Conservation (phyloP, 2,888 invertebrate genomes). For the Scelioninae gen. 2 region DNA sequence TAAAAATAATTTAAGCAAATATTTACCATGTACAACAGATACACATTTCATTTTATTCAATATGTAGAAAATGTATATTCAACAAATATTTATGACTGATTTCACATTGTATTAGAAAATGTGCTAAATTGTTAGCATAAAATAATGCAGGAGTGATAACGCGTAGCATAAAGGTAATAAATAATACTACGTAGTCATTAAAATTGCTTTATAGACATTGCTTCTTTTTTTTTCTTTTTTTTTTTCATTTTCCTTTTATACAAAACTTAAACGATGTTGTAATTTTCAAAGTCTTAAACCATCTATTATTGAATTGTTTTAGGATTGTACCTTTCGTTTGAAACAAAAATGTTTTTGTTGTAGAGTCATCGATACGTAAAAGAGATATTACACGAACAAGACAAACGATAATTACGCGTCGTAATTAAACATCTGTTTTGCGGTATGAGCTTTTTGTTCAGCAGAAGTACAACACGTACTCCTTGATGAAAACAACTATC, state of each 20-base stretch:
- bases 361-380: constrained; percentile 48
- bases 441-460: constrained; percentile 64
- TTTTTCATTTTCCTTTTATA: no score
- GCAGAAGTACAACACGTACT: constrained; percentile 34
- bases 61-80: no score
- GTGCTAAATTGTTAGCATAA: no score
- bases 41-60: no score
- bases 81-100: no score
- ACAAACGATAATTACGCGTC: constrained; percentile 68
- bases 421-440: constrained; percentile 66
- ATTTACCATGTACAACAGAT: no score
- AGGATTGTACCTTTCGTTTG: constrained; percentile 44
- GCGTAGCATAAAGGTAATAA: constrained; percentile 17
- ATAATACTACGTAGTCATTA: constrained; percentile 40
- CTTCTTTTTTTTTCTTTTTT: constrained; percentile 59
- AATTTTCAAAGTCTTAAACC: constrained; percentile 48
- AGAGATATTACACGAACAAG: constrained; percentile 59
- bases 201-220: constrained; percentile 59
- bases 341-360: constrained; percentile 40
- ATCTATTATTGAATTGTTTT: constrained; percentile 44
- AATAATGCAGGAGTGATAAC: not conserved
- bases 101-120: no score
- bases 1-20: no score
- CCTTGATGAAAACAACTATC: constrained; percentile 52
- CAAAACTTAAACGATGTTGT: constrained; percentile 62